A percentile compares a stretch with the other conserved stretches of the same genome.
Evolutionary conservation across 1,140 invertebrate species (phyloP).

Genomic region (Hypsibius dujardini): DNA sequence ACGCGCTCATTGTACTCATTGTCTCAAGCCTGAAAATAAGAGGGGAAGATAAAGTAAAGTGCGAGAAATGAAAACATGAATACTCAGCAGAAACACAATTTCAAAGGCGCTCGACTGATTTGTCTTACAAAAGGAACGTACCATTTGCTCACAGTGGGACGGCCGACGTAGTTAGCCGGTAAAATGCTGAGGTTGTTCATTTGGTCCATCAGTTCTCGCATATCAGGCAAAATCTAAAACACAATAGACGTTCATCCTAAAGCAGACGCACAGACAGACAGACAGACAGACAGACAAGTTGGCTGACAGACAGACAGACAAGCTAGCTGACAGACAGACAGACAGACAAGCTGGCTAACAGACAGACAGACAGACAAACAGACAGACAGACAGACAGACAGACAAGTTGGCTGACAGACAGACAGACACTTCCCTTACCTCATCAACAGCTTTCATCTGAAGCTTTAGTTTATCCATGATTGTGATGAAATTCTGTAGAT

Average conservation of each 20-base stretch:
- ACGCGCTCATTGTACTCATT: conserved; percentile 78
- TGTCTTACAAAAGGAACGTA: conserved; percentile 24
- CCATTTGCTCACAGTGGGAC: conserved; percentile 65
- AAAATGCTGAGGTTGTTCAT: conserved; percentile 60
- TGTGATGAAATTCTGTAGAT: conserved; percentile 70
- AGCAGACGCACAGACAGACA: too few species aligned
- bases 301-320: too few species aligned
- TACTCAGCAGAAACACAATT: too few species aligned
- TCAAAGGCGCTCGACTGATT: too few species aligned
- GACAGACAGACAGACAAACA: too few species aligned
- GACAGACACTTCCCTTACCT: conserved; percentile 27
- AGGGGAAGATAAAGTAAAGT: too few species aligned
- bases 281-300: too few species aligned
- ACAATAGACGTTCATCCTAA: conserved; percentile 10
- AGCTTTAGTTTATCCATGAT: conserved; percentile 89
- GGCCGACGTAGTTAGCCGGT: conserved; percentile 72
- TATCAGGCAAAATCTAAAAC: conserved; percentile 70
- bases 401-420: too few species aligned
- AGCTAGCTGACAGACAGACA: too few species aligned
- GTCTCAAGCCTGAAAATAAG: conserved; percentile 51
- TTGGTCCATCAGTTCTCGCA: conserved; percentile 78
- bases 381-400: too few species aligned
- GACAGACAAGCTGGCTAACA: too few species aligned
- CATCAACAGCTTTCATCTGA: conserved; percentile 91
- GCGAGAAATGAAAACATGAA: too few species aligned